Conservation (phyloP, 2,888 invertebrate species). For the Fragum whitleyi region DNA sequence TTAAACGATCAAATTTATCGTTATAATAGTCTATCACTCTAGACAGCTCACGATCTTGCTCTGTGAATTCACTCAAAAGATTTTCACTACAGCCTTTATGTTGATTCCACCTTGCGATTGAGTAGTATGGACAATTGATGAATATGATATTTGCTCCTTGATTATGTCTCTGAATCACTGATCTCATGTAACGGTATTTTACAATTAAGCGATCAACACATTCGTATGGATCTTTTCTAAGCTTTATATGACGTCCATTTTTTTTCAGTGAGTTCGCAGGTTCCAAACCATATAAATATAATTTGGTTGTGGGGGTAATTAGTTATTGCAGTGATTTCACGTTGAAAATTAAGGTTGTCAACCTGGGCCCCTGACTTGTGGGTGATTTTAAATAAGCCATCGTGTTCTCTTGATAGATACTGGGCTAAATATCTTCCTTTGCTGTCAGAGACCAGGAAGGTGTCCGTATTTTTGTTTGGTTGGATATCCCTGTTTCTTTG, state of each 20-base stretch:
- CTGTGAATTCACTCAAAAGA: neutral
- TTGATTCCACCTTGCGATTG: neutral
- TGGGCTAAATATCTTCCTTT: neutral
- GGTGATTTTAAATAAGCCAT: neutral
- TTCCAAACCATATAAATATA: conserved; percentile 2
- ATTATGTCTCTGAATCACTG: conserved; percentile 4
- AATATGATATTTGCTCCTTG: neutral
- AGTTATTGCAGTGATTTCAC: neutral
- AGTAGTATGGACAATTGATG: conserved; percentile 11
- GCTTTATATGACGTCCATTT: neutral
- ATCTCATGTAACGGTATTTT: conserved; percentile 4
- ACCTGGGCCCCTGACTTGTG: neutral
- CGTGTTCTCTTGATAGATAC: neutral
- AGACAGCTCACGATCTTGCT: neutral
- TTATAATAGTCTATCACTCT: neutral
- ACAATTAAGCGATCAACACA: neutral
- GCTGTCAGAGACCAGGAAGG: conserved; percentile 10
- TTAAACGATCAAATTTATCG: neutral
- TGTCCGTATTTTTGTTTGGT: neutral
- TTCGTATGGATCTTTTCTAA: neutral
- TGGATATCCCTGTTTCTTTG: neutral
- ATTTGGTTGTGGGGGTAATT: neutral
- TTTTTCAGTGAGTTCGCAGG: neutral
- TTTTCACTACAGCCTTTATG: conserved; percentile 6
- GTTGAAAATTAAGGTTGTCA: neutral